Percentiles rank a stretch among this genome's conserved stretches.
Evolutionary conservation across 2,113 vertebrate species (phyloP).

Genomic region (rat (Rattus norvegicus)): GRCr8 NC_086036.1:57005001-57005500

Average conservation of each 20-base stretch:
- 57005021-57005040: not conserved
- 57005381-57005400: not conserved
- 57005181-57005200: too few relatives aligned
- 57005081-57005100: not conserved
- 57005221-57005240: not conserved
- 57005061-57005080: not conserved
- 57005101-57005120: not conserved
- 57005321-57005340: not conserved
- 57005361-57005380: not conserved
- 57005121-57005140: accelerated
- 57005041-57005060: not conserved
- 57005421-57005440: too few relatives aligned
- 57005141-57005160: not conserved
- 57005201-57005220: not conserved
- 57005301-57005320: not conserved
- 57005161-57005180: not conserved
- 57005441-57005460: not conserved
- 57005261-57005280: not conserved
- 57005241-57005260: not conserved
- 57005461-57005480: not conserved
- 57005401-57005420: not conserved
- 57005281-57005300: not conserved
- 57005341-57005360: not conserved
- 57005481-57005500: not conserved
- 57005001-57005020: accelerated